phyloP scores from a whole-genome alignment of 2,888 invertebrate genomes.

The Athalia circularis region DNA sequence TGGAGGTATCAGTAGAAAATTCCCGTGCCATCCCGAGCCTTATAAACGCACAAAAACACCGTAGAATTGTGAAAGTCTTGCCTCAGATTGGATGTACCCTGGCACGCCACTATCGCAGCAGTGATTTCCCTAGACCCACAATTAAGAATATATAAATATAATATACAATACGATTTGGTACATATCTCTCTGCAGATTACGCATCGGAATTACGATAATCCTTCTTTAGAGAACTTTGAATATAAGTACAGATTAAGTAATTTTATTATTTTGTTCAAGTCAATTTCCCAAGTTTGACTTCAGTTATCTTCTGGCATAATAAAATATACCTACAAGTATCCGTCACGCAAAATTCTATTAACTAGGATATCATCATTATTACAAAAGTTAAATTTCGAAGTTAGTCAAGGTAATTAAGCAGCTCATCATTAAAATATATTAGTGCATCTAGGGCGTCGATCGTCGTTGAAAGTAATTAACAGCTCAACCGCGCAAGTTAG shows the following conservation, averaged over 20 bases:
- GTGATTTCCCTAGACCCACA: slow-evolving; percentile 30
- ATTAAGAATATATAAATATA: not conserved
- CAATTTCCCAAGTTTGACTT: slow-evolving; percentile 3
- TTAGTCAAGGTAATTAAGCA: slow-evolving; percentile 30
- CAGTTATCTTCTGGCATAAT: not conserved
- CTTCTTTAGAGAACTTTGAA: not conserved
- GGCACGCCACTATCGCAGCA: slow-evolving; percentile 41
- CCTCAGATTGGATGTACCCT: slow-evolving; percentile 41
- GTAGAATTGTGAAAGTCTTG: slow-evolving; percentile 43
- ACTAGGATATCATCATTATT: slow-evolving; percentile 23
- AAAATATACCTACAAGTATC: no score
- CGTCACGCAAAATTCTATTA: not conserved
- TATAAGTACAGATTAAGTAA: not conserved
- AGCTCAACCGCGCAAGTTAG: not conserved
- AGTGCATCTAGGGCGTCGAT: slow-evolving; percentile 12
- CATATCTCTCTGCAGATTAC: slow-evolving; percentile 23
- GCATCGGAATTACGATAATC: not conserved
- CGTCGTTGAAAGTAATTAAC: slow-evolving; percentile 22
- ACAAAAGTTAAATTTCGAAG: slow-evolving; percentile 7
- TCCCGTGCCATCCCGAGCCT: slow-evolving; percentile 37
- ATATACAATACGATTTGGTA: slow-evolving; percentile 14
- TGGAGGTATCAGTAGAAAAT: slow-evolving; percentile 40
- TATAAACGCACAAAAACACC: slow-evolving; percentile 32
- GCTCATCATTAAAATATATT: slow-evolving; percentile 28
- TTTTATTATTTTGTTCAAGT: slow-evolving; percentile 4